Percentiles rank a stretch among this genome's conserved stretches.
phyloP scores from a whole-genome alignment of 1,140 invertebrate genomes.

The Neodiprion pinetum region DNA sequence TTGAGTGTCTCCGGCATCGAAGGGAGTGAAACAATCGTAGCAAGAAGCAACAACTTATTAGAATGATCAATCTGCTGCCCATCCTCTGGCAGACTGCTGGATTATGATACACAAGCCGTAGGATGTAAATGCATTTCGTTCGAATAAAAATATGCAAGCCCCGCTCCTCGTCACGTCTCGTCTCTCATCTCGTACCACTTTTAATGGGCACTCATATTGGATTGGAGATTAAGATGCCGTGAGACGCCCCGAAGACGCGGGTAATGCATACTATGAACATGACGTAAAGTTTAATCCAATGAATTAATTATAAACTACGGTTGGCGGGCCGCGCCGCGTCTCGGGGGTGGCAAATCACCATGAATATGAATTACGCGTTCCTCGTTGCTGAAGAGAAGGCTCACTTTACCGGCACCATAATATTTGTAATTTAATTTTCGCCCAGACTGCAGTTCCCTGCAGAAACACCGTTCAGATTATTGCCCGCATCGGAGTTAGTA shows the following conservation, averaged over 20 bases:
- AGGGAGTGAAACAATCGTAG: no score
- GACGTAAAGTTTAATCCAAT: constrained; percentile 47
- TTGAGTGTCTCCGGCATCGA: no score
- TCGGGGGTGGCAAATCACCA: constrained; percentile 38
- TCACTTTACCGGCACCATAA: no score
- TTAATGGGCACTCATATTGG: not conserved
- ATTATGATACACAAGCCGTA: not conserved
- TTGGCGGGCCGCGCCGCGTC: constrained; percentile 25
- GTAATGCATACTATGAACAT: constrained; percentile 38
- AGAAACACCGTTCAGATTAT: no score
- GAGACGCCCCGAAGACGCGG: not conserved
- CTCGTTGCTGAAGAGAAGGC: not conserved
- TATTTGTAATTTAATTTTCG: no score
- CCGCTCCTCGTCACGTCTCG: not conserved
- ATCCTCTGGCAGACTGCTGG: no score
- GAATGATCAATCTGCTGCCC: no score
- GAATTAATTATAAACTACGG: constrained; percentile 49
- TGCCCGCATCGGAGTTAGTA: no score
- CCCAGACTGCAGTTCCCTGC: no score
- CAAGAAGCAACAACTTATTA: no score
- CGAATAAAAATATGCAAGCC: not conserved
- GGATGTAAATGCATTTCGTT: constrained; percentile 10
- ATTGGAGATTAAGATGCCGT: not conserved
- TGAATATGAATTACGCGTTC: constrained; percentile 38
- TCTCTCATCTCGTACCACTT: constrained; percentile 5